Conservation (phyloP, 2,888 invertebrate genomes). For the Parelbella ahira region DNA sequence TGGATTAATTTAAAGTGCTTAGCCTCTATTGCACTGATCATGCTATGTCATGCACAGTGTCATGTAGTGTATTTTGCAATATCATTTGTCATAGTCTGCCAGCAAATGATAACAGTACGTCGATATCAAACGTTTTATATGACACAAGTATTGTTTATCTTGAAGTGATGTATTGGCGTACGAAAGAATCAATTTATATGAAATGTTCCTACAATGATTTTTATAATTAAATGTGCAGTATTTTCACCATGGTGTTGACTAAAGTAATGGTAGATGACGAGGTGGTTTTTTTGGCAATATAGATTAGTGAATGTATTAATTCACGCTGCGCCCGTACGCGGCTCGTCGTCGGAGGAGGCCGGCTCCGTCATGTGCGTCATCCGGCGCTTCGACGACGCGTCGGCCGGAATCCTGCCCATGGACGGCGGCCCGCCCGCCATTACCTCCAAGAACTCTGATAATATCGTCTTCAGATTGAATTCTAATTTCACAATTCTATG, state of each 20-base stretch:
- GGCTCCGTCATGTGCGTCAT: conserved; percentile 82
- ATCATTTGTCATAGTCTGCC: conserved; percentile 10
- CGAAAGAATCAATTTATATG: too few species aligned
- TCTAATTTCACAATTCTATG: conserved; percentile 90
- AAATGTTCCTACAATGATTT: too few species aligned
- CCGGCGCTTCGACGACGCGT: conserved; percentile 82
- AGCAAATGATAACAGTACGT: conserved; percentile 5
- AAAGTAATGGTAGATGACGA: too few species aligned
- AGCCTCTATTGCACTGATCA: conserved; percentile 6
- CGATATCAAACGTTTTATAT: conserved; percentile 3
- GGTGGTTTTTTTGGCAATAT: too few species aligned
- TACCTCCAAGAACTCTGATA: conserved; percentile 88
- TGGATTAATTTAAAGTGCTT: conserved; percentile 17
- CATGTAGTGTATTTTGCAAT: conserved; percentile 4
- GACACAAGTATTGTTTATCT: conserved; percentile 6
- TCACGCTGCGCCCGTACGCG: conserved; percentile 83
- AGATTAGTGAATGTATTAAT: conserved; percentile 85
- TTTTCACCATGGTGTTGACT: too few species aligned
- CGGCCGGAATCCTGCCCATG: conserved; percentile 75
- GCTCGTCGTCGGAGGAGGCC: conserved; percentile 78
- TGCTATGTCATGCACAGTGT: conserved; percentile 1
- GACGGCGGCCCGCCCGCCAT: conserved; percentile 78
- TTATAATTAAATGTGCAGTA: too few species aligned
- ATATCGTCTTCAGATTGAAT: conserved; percentile 96
- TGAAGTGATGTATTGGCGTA: too few species aligned